phyloP scores from a whole-genome alignment of 2,113 vertebrate species.

The Microtus pennsylvanicus region DNA sequence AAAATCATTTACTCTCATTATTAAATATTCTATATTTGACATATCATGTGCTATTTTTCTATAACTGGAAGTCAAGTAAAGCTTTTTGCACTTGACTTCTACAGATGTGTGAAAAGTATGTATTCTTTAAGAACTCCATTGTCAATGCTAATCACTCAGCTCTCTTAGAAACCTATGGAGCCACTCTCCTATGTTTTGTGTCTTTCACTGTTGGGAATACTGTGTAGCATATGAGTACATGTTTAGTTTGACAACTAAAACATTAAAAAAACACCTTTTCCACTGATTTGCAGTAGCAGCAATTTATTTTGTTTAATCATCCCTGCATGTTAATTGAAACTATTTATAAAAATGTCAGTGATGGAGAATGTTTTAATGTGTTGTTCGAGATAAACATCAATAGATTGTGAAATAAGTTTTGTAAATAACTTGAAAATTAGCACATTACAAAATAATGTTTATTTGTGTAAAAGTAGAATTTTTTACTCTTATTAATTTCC shows the following conservation, averaged over 20 bases:
- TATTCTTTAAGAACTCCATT: background rate
- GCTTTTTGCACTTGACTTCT: background rate
- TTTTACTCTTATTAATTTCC: background rate
- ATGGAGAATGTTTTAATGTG: slow-evolving; percentile 56
- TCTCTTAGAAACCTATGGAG: background rate
- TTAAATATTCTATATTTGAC: background rate
- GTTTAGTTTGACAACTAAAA: background rate
- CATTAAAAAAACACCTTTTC: background rate
- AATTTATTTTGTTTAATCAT: slow-evolving; percentile 56
- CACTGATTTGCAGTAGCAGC: background rate
- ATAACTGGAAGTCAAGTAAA: background rate
- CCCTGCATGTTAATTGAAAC: slow-evolving; percentile 40
- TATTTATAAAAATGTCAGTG: background rate
- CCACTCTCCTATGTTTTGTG: background rate
- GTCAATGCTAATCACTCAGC: background rate
- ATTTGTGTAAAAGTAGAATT: background rate
- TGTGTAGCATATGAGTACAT: background rate
- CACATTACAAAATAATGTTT: background rate
- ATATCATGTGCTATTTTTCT: background rate
- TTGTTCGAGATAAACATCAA: background rate
- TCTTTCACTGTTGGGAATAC: background rate
- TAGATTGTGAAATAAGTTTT: background rate
- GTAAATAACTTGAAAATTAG: slow-evolving; percentile 9
- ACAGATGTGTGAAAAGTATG: background rate
- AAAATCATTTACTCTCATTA: background rate